Evolutionary conservation across 1,140 invertebrate species (phyloP), one percentile per base, ranked within the genome.

Genomic region (Brachionus angularis): DNA sequence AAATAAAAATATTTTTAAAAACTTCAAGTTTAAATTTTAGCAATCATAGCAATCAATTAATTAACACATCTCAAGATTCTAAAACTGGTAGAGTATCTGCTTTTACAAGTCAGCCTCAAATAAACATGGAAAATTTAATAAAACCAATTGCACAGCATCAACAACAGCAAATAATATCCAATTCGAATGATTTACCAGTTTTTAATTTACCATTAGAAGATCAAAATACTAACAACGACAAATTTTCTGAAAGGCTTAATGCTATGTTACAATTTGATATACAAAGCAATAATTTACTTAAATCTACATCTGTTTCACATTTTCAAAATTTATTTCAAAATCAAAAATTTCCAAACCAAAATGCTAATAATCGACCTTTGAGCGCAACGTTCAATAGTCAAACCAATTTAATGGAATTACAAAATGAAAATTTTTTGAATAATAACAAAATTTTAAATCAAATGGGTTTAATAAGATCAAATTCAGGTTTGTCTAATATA

Each of bases 211-310:
- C n/a, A n/a, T n/a, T n/a, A n/a, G n/a, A n/a, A n/a, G n/a, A n/a
- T 55, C 52, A 55, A 55, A 31, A 33, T 18, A 55, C 14, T 55
- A 3, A 33, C 10, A 31, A 34, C 31, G 61, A 64, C 18, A 64
- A 64, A 64, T 64, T 64, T 33, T 46, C 61, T 7, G 25, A 64
- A 23, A 44, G 61, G 21, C 61, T 64, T 23, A 64, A 44, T 12
- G 61, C 33, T 14, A 64, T 64, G 61, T 29, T 64, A n/a, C 44
- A 64, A 5, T 47, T 42, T 44, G 61, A 64, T 16, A 18, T 34
- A 5, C 52, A 27, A 34, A 31, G 23, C 10, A 29, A 2, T 29
- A 47, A 64, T n/a, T 33, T 64, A 29, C 18, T 44, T 5, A 44
- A 47, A 25, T 64, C 61, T 16, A 46, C 61, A 16, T 64, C 61